phyloP scores from a whole-genome alignment of 1,140 invertebrate genomes.

The Bemisia tabaci region DNA sequence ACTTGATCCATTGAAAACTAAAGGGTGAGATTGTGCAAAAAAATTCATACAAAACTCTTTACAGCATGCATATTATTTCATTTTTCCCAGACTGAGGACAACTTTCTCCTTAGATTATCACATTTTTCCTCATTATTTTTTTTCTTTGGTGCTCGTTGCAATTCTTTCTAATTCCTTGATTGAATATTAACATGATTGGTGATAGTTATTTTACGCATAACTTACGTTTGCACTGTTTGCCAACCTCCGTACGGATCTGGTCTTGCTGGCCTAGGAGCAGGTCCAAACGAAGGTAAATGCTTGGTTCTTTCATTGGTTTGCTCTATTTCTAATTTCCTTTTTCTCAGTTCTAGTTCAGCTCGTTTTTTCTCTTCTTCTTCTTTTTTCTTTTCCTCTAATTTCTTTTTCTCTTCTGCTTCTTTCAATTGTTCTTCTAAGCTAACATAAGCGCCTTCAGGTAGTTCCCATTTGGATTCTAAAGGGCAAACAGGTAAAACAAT shows the following conservation, averaged over 20 bases:
- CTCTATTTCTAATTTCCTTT: constrained; percentile 28
- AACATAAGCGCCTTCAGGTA: constrained; percentile 47
- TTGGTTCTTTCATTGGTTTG: constrained; percentile 17
- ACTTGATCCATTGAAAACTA: too few relatives aligned
- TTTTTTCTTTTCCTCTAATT: constrained; percentile 36
- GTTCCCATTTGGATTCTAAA: constrained; percentile 46
- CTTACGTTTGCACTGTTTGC: constrained; percentile 41
- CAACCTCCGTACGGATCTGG: constrained; percentile 49
- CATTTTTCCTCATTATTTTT: too few relatives aligned
- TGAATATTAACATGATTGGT: too few relatives aligned
- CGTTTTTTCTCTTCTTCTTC: constrained; percentile 17
- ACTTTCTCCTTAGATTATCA: too few relatives aligned
- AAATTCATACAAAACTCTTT: too few relatives aligned
- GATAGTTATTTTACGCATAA: too few relatives aligned
- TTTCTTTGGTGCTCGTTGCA: too few relatives aligned
- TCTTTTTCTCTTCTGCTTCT: constrained; percentile 26
- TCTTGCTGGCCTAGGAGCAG: constrained; percentile 23
- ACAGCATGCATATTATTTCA: too few relatives aligned
- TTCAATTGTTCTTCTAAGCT: constrained; percentile 41
- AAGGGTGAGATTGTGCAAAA: too few relatives aligned
- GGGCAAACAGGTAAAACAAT: constrained; percentile 5
- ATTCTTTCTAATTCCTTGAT: too few relatives aligned
- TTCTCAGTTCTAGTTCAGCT: constrained; percentile 19
- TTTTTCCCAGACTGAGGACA: too few relatives aligned
- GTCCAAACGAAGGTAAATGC: constrained; percentile 23